Conservation (phyloP, 2,113 vertebrate species). For the Microcebus lehilahytsara region DNA sequence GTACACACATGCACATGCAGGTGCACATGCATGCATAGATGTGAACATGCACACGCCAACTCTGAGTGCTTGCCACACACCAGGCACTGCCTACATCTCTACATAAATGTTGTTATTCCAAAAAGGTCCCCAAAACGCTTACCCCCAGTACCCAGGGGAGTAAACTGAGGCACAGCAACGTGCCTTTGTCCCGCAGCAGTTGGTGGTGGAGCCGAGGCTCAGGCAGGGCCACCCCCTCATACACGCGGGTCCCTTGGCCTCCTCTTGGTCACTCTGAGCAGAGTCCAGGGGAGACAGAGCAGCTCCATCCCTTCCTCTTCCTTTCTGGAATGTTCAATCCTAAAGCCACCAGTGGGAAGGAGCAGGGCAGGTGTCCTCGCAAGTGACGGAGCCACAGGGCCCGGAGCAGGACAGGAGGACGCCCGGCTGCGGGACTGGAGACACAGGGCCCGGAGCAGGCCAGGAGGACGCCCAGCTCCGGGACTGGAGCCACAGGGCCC, state of each 20-base stretch:
- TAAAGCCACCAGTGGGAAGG: not conserved
- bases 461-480: too few species aligned
- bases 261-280: not conserved
- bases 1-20: too few species aligned
- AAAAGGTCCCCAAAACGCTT: not conserved
- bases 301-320: not conserved
- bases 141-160: not conserved
- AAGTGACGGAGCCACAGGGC: not conserved
- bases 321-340: not conserved
- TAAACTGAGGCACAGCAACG: not conserved
- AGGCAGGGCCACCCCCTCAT: not conserved
- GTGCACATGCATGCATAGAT: too few species aligned
- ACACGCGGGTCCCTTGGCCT: not conserved
- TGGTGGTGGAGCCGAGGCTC: not conserved
- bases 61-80: not conserved
- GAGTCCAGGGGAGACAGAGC: not conserved
- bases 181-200: not conserved
- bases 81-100: not conserved
- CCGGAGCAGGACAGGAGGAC: too few species aligned
- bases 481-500: not conserved
- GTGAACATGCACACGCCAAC: not conserved
- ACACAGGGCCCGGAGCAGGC: not conserved
- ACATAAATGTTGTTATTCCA: not conserved
- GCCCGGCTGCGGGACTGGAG: too few species aligned
- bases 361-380: not conserved